A percentile compares a stretch with the other conserved stretches of the same genome.
phyloP scores from a whole-genome alignment of 2,888 invertebrate genomes.

The Nesidiocoris tenuis region DNA sequence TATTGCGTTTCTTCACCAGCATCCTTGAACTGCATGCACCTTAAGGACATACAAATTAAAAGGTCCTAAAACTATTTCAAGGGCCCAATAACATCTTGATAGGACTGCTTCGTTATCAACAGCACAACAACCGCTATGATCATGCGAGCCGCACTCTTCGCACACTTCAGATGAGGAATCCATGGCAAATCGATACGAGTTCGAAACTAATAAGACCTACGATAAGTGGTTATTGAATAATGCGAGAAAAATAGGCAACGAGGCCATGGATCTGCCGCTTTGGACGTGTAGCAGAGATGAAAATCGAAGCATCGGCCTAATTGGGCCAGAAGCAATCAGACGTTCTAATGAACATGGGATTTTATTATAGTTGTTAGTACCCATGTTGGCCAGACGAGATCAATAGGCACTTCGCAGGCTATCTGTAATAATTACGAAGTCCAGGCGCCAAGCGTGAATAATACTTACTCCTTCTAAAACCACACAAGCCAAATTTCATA shows the following conservation, averaged over 20 bases:
- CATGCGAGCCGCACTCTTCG: too few relatives aligned
- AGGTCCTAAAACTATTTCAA: too few relatives aligned
- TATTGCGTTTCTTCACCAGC: too few relatives aligned
- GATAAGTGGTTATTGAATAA: background rate
- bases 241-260: background rate
- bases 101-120: too few relatives aligned
- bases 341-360: background rate
- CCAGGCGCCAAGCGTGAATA: too few relatives aligned
- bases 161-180: background rate
- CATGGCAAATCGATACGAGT: background rate
- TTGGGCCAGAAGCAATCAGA: background rate
- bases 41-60: too few relatives aligned
- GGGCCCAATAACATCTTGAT: too few relatives aligned
- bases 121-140: too few relatives aligned
- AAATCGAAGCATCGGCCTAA: background rate
- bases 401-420: background rate
- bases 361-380: background rate
- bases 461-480: too few relatives aligned
- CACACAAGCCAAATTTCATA: too few relatives aligned
- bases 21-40: too few relatives aligned
- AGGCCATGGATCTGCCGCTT: background rate
- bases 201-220: background rate
- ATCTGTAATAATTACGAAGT: background rate
- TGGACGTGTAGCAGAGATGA: too few relatives aligned
- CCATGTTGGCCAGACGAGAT: background rate